Conservation (phyloP, 2,888 invertebrate species). For the Crematogaster levior region DNA sequence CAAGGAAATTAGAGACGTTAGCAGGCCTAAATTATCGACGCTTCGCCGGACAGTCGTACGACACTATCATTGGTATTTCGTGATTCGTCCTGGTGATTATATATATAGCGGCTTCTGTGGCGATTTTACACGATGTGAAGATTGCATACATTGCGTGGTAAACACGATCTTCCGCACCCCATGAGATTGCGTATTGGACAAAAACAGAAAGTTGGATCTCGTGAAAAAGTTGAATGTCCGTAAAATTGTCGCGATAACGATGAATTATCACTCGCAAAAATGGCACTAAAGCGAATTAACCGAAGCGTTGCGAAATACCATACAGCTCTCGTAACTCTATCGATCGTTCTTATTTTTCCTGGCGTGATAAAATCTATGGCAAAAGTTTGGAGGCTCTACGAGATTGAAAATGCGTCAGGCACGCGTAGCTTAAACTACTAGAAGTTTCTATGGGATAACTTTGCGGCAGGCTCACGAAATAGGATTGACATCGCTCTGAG, state of each 20-base stretch:
- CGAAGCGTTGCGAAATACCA: background rate
- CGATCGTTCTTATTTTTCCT: conserved; percentile 36
- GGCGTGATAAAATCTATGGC: conserved; percentile 4
- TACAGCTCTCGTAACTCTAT: background rate
- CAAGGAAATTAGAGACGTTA: conserved; percentile 83
- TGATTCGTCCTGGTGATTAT: conserved; percentile 20
- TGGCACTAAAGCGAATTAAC: conserved; percentile 10
- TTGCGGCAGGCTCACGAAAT: conserved; percentile 65
- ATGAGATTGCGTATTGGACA: background rate
- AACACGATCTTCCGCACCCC: background rate
- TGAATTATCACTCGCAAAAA: conserved; percentile 14
- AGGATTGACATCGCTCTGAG: conserved; percentile 63
- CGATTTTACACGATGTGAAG: background rate
- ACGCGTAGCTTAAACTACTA: conserved; percentile 44
- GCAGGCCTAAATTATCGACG: conserved; percentile 72
- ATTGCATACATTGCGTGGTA: background rate
- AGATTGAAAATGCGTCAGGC: conserved; percentile 65
- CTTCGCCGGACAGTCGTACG: conserved; percentile 63
- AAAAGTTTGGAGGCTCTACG: conserved; percentile 66
- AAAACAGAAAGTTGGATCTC: background rate
- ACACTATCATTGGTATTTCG: conserved; percentile 64
- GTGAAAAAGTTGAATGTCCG: background rate
- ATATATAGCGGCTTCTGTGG: background rate
- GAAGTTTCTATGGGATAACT: conserved; percentile 76
- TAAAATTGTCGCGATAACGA: background rate